These are phyloP conservation scores for Drosophila imparisetae DNA, from an alignment of 2,888 invertebrate species.

Conservation along the genomic window DNA sequence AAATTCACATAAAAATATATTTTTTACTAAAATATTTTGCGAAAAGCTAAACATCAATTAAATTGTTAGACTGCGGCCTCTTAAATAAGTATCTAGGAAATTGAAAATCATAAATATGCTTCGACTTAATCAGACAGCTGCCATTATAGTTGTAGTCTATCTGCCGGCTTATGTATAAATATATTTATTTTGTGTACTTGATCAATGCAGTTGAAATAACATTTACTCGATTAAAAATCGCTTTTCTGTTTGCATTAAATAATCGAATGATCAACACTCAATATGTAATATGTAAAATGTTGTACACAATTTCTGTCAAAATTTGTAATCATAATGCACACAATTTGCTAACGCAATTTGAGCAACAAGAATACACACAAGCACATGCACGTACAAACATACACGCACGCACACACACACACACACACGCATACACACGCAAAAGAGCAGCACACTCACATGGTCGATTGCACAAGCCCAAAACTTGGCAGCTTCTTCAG, in stretches of 20 bases:
- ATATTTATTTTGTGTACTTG: background rate
- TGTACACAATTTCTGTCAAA: slow-evolving; percentile 36
- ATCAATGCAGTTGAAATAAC: background rate
- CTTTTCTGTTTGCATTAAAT: slow-evolving; percentile 19
- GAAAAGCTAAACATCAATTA: background rate
- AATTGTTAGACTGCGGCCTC: background rate
- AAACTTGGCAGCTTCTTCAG: slow-evolving; percentile 34
- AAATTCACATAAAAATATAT: background rate
- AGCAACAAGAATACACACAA: slow-evolving; percentile 14
- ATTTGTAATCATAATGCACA: slow-evolving; percentile 55
- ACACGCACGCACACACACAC: background rate
- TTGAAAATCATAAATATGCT: background rate
- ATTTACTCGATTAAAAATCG: background rate
- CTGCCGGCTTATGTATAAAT: background rate
- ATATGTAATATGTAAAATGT: slow-evolving; percentile 23
- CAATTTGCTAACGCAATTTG: slow-evolving; percentile 52
- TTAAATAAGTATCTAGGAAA: background rate
- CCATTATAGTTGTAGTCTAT: slow-evolving; percentile 1
- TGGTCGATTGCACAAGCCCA: slow-evolving; percentile 34
- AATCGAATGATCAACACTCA: slow-evolving; percentile 27
- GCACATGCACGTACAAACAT: background rate
- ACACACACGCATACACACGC: slow-evolving; percentile 1
- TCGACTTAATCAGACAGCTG: background rate
- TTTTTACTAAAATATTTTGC: rapidly evolving
- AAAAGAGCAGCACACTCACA: slow-evolving; percentile 1